Percentiles rank a stretch among this genome's conserved stretches.
Conservation (phyloP, 2,797 vertebrate genomes). For the Momotus momota region DNA sequence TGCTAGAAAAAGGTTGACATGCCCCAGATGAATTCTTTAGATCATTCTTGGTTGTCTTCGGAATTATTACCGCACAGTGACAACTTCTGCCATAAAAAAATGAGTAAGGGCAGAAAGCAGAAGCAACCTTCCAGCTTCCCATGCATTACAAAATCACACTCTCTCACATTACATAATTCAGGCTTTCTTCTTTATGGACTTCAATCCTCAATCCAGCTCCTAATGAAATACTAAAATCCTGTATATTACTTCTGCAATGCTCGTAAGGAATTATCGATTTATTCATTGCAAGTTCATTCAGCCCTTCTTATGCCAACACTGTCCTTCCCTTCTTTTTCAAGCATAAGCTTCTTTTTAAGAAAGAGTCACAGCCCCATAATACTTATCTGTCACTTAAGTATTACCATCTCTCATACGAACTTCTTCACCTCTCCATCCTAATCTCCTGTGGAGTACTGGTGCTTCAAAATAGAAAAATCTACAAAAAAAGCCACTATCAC, state of each 20-base stretch:
- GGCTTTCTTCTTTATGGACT: not conserved
- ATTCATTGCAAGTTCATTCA: not conserved
- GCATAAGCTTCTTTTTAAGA: not conserved
- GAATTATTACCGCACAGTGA: not conserved
- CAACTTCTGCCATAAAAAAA: not conserved
- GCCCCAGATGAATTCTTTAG: not conserved
- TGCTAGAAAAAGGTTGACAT: not conserved
- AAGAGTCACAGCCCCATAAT: not conserved
- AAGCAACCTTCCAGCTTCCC: not conserved
- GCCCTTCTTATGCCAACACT: not conserved
- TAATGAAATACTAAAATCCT: accelerated
- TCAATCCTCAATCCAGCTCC: not conserved
- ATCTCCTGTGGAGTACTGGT: not conserved
- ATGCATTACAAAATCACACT: not conserved
- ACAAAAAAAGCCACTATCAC: not conserved
- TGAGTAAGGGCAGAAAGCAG: not conserved
- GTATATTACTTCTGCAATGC: not conserved
- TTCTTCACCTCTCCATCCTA: not conserved
- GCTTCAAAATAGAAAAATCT: not conserved
- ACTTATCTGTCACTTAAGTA: not conserved
- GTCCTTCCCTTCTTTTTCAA: not conserved
- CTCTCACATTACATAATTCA: not conserved
- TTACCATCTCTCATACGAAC: not conserved
- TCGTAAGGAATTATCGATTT: not conserved
- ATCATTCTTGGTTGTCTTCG: not conserved